These are phyloP conservation scores for Alviniconcha strummeri DNA, from an alignment of 2,888 invertebrate species.

Conservation along the genomic window DNA sequence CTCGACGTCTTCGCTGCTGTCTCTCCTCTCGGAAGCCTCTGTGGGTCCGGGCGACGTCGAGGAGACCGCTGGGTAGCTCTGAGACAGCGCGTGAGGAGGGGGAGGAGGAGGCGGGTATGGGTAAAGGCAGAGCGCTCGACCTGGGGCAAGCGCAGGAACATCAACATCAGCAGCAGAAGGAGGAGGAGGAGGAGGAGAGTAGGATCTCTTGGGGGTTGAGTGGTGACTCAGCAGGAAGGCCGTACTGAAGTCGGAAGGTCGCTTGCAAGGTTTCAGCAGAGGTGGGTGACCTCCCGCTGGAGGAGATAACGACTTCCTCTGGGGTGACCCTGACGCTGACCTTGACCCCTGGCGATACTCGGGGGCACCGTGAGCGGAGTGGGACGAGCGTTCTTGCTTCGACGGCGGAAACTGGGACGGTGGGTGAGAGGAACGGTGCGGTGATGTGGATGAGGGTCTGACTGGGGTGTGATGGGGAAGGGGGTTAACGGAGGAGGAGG, in stretches of 20 bases:
- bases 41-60: neutral
- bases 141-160: neutral
- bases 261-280: conserved; percentile 1
- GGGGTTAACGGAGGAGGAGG: neutral
- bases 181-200: neutral
- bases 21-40: neutral
- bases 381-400: no score
- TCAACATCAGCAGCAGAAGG: neutral
- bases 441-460: neutral
- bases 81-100: neutral
- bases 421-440: neutral
- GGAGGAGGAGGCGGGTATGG: neutral
- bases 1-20: neutral
- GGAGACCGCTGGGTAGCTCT: neutral
- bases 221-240: conserved; percentile 21
- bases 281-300: neutral
- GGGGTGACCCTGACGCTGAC: no score
- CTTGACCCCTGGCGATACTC: no score
- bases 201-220: neutral
- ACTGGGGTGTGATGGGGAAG: neutral
- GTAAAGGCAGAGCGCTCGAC: neutral
- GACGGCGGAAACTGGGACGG: neutral
- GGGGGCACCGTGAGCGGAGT: no score
- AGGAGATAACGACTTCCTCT: no score
- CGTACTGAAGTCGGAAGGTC: conserved; percentile 32